A percentile compares a stretch with the other conserved stretches of the same genome.
Conservation (phyloP, 2,888 invertebrate species). For the Syritta pipiens region DNA sequence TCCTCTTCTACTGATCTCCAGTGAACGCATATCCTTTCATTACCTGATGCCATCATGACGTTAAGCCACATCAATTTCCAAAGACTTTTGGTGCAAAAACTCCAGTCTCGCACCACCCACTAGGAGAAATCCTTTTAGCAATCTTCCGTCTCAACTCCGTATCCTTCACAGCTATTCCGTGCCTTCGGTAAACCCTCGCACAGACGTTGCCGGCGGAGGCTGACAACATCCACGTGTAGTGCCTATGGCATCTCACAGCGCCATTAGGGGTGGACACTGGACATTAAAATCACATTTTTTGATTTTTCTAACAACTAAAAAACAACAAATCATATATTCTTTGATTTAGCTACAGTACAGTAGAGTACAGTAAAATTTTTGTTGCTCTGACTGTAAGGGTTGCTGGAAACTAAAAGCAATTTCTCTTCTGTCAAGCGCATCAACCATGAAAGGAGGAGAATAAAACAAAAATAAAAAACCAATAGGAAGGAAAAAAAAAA, state of each 20-base stretch:
- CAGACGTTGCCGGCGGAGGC: constrained; percentile 28
- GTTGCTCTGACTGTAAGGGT: constrained; percentile 32
- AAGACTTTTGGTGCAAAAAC: constrained; percentile 58
- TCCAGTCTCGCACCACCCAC: constrained; percentile 32
- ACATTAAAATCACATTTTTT: constrained; percentile 65
- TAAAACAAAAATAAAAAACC: constrained; percentile 19
- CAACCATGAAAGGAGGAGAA: constrained; percentile 63
- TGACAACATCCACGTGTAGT: constrained; percentile 20
- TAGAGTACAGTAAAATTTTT: constrained; percentile 27
- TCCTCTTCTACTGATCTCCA: constrained; percentile 34
- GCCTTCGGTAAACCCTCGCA: constrained; percentile 20
- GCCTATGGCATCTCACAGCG: constrained; percentile 56
- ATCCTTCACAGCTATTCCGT: constrained; percentile 37
- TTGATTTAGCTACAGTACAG: constrained; percentile 55
- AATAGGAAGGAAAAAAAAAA: constrained; percentile 6
- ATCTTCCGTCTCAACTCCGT: constrained; percentile 52
- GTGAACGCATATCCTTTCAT: constrained; percentile 60
- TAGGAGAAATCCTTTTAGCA: constrained; percentile 52
- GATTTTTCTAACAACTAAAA: constrained; percentile 39
- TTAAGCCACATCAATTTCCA: constrained; percentile 63
- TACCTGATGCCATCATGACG: constrained; percentile 60
- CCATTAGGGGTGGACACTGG: constrained; percentile 65
- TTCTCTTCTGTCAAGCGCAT: constrained; percentile 65
- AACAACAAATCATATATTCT: constrained; percentile 60
- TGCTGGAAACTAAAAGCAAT: constrained; percentile 65